phyloP scores from a whole-genome alignment of 92 coral and sea anemone species.

The Phymanthus crucifer region DNA sequence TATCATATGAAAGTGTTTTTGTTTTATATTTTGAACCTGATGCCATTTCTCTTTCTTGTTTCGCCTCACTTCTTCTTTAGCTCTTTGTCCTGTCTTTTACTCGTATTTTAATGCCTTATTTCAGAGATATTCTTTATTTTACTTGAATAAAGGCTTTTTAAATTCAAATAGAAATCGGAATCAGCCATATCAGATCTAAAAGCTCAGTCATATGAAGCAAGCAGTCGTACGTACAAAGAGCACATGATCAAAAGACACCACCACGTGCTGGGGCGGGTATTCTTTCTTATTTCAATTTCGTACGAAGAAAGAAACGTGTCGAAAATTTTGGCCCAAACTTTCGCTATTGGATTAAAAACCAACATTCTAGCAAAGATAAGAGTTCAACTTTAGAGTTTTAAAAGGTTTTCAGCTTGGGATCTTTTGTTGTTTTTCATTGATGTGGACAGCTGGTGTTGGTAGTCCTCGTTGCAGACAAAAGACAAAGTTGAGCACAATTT shows the following conservation, averaged over 20 bases:
- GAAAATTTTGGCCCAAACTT: not conserved
- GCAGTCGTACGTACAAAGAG: not conserved
- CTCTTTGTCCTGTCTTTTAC: not conserved
- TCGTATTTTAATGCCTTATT: not conserved
- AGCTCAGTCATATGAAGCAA: not conserved
- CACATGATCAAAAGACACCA: not conserved
- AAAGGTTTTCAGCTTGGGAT: not conserved
- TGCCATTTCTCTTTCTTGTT: not conserved
- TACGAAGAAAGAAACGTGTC: not conserved
- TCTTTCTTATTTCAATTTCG: constrained; percentile 1
- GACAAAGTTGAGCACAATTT: not conserved
- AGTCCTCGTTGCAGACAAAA: not conserved
- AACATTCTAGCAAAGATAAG: not conserved
- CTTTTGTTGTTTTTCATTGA: not conserved
- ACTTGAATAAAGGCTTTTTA: not conserved
- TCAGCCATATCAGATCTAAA: not conserved
- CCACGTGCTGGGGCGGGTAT: not conserved
- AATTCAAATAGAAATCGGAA: not conserved
- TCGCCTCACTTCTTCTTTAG: too few species aligned
- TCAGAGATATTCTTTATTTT: not conserved
- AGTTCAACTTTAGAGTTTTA: not conserved
- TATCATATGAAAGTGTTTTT: not conserved
- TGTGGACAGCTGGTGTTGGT: not conserved
- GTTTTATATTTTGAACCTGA: not conserved
- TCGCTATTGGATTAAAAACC: not conserved